Percentiles rank a stretch among this genome's conserved stretches.
These are phyloP conservation scores for Criorhina ranunculi DNA, from an alignment of 2,888 invertebrate genomes.

Conservation along the genomic window DNA sequence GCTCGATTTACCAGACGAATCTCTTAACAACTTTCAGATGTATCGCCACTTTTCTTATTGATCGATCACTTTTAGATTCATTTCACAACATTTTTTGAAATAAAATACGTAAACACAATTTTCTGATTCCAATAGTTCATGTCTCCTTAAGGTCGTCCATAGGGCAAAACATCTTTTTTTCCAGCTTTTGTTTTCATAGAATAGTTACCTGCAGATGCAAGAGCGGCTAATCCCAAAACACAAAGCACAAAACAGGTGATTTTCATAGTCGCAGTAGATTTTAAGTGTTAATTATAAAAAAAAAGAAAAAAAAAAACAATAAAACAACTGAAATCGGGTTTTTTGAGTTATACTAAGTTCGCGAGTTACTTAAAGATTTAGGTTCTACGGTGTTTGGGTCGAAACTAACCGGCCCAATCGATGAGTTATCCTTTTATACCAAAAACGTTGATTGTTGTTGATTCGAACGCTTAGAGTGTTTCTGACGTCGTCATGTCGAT, in stretches of 20 bases:
- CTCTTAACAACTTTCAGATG: too few species aligned
- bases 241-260: constrained; percentile 64
- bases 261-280: constrained; percentile 50
- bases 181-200: neutral
- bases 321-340: neutral
- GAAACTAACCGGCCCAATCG: constrained; percentile 65
- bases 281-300: too few species aligned
- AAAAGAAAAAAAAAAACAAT: constrained; percentile 38
- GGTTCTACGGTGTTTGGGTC: constrained; percentile 58
- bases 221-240: constrained; percentile 64
- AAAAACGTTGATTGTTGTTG: constrained; percentile 45
- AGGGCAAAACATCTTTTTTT: too few species aligned
- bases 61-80: too few species aligned
- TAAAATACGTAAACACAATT: too few species aligned
- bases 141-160: too few species aligned
- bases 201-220: constrained; percentile 66
- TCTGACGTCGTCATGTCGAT: constrained; percentile 36
- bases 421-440: constrained; percentile 72
- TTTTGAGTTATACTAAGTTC: neutral
- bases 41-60: too few species aligned
- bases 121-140: too few species aligned
- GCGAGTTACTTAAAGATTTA: constrained; percentile 40
- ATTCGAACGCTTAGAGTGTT: constrained; percentile 16
- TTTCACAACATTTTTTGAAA: too few species aligned
- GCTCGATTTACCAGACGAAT: too few species aligned